Conservation (phyloP, 2,888 invertebrate species). For the Chorisops tibialis region DNA sequence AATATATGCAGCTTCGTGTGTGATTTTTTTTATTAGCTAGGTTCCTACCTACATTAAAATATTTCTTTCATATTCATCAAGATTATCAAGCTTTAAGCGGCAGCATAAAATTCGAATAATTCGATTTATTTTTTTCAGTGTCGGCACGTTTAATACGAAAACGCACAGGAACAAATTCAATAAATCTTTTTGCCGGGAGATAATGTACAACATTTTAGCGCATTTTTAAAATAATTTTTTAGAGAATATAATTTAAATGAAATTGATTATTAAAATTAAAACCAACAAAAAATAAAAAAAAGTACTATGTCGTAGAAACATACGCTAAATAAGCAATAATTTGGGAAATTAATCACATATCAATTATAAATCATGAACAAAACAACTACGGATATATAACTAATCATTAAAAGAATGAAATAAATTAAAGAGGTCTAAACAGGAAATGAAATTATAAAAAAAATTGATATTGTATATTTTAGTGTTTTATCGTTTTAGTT, state of each 20-base stretch:
- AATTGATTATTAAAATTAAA: constrained; percentile 8
- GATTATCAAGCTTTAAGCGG: no score
- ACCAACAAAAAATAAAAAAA: constrained; percentile 2
- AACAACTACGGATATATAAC: not conserved
- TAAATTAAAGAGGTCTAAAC: not conserved
- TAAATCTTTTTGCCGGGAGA: constrained; percentile 74
- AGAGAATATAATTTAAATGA: not conserved
- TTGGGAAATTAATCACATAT: constrained; percentile 14
- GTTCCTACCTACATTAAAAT: no score
- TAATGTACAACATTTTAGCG: constrained; percentile 50
- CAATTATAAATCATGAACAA: constrained; percentile 7
- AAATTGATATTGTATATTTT: not conserved
- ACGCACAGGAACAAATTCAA: constrained; percentile 68
- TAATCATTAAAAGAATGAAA: not conserved
- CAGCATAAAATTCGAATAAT: no score
- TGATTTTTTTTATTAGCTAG: no score
- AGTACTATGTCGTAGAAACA: constrained; percentile 14
- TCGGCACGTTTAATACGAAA: constrained; percentile 69
- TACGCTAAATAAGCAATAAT: constrained; percentile 20
- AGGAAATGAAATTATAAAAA: constrained; percentile 7
- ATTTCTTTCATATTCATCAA: no score
- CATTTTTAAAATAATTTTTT: constrained; percentile 13
- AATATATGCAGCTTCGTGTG: no score
- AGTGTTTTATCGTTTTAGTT: not conserved
- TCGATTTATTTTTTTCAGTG: constrained; percentile 58